Evolutionary conservation across 2,113 vertebrate species (phyloP), one percentile per base, ranked within the genome.

Genomic region (Oryzias curvinotus): DNA sequence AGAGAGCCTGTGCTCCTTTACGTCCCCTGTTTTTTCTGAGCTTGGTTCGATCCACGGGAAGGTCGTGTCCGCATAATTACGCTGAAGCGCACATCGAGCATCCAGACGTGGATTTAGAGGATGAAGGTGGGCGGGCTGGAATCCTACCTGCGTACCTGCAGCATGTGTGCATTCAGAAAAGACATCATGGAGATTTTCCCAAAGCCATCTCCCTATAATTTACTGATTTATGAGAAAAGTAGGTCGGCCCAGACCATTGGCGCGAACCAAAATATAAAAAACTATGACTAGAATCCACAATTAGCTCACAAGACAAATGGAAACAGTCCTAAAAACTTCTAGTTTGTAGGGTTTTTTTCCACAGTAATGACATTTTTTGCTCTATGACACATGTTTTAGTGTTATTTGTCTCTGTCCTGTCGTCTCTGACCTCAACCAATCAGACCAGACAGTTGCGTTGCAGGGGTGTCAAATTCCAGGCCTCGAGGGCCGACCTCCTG

Each of bases 91-190:
- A 52, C 30, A 19, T 5, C 21, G 1, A 69, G 62, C 77, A 73
- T 69, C 68, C 82, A 81, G 78, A 78, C 62, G 1, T 65, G 78
- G 78, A 80, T 80, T 79, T 62, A 73, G 62, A 68, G 62, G 71
- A 45, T 59, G 62, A 6, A 69, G 69, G 85, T 86, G 85, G 87
- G 87, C 65, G 80, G 78, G 48, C 51, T 79, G 84, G 80, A 87
- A 81, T 85, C 78, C 75, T 78, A 85, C 84, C 79, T 85, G 81
- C 71, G 70, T 66, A 83, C 73, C 81, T 85, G 73, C 68, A 53
- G 55, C 61, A 67, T 65, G 69, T 65, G 62, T 61, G 54, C 59
- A 1, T 85, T 79, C 81, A 67, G 81, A 83, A 80, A 88, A 82
- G 14, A 59, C 72, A 85, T 85, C 75, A 81, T 4, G 21, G 41